phyloP scores from a whole-genome alignment of 2,888 invertebrate species.

The Rhamnusium bicolor region DNA sequence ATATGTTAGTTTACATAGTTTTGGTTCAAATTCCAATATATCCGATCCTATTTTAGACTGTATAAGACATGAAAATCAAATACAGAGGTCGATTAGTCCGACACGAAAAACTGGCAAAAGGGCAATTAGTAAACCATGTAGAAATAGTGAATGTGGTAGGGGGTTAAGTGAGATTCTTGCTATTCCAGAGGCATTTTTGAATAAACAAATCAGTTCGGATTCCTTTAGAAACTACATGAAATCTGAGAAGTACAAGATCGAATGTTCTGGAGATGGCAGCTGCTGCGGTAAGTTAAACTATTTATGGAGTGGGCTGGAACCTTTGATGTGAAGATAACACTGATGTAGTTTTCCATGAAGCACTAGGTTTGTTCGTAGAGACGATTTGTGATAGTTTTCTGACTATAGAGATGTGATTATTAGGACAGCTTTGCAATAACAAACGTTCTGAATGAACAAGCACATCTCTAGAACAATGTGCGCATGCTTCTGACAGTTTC shows the following conservation, averaged over 20 bases:
- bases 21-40: slow-evolving; percentile 57
- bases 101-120: slow-evolving; percentile 33
- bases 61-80: slow-evolving; percentile 51
- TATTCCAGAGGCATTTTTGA: slow-evolving; percentile 67
- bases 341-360: no score
- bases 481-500: no score
- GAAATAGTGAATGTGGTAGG: slow-evolving; percentile 54
- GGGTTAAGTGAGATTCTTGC: slow-evolving; percentile 67
- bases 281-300: slow-evolving; percentile 47
- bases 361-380: no score
- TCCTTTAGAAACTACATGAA: slow-evolving; percentile 58
- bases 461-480: no score
- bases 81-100: slow-evolving; percentile 53
- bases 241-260: slow-evolving; percentile 32
- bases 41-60: slow-evolving; percentile 64
- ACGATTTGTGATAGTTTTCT: no score
- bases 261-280: slow-evolving; percentile 17
- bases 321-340: no score
- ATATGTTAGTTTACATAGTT: slow-evolving; percentile 53
- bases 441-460: no score
- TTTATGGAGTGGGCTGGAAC: no score
- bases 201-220: slow-evolving; percentile 63
- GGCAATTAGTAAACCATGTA: slow-evolving; percentile 40
- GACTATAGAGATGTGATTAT: no score
- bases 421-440: no score